Conservation (phyloP, 2,888 invertebrate species). For the Xanthorhoe designata region DNA sequence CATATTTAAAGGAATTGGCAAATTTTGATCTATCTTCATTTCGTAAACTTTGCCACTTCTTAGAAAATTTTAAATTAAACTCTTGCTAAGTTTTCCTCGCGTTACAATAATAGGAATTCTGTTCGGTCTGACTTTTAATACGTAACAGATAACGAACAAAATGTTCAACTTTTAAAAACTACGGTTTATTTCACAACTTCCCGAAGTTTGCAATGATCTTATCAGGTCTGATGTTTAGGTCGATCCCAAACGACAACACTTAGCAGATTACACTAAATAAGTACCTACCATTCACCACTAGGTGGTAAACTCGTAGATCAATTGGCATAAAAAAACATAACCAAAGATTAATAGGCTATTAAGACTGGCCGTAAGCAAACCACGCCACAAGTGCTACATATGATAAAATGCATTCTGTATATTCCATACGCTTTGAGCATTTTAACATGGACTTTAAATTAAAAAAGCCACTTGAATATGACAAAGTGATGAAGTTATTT, state of each 20-base stretch:
- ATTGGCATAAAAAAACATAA: too few relatives aligned
- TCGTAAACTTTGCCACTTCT: too few relatives aligned
- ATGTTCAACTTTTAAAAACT: slow-evolving; percentile 16
- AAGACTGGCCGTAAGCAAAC: too few relatives aligned
- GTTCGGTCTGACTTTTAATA: slow-evolving; percentile 7
- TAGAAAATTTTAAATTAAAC: not conserved
- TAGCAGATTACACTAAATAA: too few relatives aligned
- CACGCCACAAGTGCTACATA: too few relatives aligned
- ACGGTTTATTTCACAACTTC: not conserved
- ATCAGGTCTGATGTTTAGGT: not conserved
- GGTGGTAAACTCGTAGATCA: too few relatives aligned
- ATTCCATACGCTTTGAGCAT: not conserved
- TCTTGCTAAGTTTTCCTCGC: not conserved
- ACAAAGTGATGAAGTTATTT: not conserved
- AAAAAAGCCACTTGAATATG: not conserved
- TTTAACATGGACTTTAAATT: not conserved
- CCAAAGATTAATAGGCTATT: too few relatives aligned
- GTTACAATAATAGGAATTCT: not conserved
- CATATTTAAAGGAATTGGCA: too few relatives aligned
- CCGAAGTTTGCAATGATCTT: not conserved
- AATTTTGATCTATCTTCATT: too few relatives aligned
- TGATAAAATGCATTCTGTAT: not conserved
- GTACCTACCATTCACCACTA: too few relatives aligned
- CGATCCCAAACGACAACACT: too few relatives aligned
- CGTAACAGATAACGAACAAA: slow-evolving; percentile 15